A percentile compares a stretch with the other conserved stretches of the same genome.
Conservation (phyloP, 2,797 vertebrate genomes). For the Propithecus deckenii region DNA sequence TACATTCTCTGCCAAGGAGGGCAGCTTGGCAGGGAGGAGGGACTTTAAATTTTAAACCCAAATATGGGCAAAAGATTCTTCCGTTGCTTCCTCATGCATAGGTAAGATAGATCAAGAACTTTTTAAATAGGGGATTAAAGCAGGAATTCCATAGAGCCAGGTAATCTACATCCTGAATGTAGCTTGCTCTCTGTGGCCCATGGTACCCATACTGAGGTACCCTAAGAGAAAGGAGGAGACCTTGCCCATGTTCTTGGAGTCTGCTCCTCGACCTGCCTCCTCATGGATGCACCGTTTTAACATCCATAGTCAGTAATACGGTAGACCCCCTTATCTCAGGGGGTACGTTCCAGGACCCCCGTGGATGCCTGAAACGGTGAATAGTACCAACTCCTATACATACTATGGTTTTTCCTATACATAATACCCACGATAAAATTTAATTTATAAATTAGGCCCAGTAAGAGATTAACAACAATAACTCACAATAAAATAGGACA, state of each 20-base stretch:
- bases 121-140: not conserved
- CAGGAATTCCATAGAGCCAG: not conserved
- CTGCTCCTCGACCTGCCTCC: not conserved
- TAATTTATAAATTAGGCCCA: not conserved
- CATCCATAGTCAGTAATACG: not conserved
- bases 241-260: not conserved
- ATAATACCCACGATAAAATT: not conserved
- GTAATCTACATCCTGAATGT: not conserved
- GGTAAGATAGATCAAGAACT: slow-evolving; percentile 4
- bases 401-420: not conserved
- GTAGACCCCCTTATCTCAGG: not conserved
- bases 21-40: not conserved
- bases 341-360: not conserved
- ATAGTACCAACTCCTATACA: not conserved
- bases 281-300: not conserved
- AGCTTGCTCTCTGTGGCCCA: not conserved
- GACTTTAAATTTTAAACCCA: not conserved
- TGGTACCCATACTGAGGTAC: not conserved
- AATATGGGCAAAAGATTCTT: not conserved
- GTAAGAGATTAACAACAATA: not conserved
- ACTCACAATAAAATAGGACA: not conserved
- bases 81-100: not conserved
- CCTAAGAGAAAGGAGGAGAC: not conserved
- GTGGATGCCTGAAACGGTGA: not conserved
- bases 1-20: not conserved